These are phyloP conservation scores for Calidris pygmaea DNA, from an alignment of 2,113 vertebrate genomes.

Conservation along the genomic window DNA sequence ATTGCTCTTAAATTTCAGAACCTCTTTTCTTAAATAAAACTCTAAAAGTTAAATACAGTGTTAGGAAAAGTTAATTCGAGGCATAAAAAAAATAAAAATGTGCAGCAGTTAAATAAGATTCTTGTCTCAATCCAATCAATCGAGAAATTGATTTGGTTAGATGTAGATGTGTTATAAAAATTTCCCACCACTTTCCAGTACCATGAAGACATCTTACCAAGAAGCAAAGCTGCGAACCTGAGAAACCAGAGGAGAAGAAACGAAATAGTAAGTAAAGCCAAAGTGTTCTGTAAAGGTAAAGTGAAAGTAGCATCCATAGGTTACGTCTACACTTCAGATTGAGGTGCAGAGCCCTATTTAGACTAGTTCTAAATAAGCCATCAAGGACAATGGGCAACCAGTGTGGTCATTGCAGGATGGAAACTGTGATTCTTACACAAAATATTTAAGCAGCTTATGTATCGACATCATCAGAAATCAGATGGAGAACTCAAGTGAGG, in stretches of 20 bases:
- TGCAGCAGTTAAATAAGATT: neutral
- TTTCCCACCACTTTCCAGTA: neutral
- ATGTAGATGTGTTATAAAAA: neutral
- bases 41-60: neutral
- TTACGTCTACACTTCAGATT: neutral
- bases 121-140: neutral
- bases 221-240: neutral
- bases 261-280: neutral
- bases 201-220: neutral
- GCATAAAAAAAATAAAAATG: neutral
- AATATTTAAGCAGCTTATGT: neutral
- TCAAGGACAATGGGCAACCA: neutral
- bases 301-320: neutral
- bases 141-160: neutral
- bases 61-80: neutral
- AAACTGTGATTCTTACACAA: neutral
- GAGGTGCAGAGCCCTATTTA: neutral
- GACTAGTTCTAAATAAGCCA: neutral
- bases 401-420: neutral
- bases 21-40: neutral
- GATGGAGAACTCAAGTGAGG: neutral
- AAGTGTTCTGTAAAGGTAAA: neutral
- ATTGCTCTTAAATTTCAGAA: neutral
- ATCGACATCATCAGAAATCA: neutral
- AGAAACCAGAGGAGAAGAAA: neutral